Evolutionary conservation across 2,888 invertebrate genomes (phyloP), one percentile per base, ranked within the genome.

Genomic region (Drosophila niveifrons): DNA sequence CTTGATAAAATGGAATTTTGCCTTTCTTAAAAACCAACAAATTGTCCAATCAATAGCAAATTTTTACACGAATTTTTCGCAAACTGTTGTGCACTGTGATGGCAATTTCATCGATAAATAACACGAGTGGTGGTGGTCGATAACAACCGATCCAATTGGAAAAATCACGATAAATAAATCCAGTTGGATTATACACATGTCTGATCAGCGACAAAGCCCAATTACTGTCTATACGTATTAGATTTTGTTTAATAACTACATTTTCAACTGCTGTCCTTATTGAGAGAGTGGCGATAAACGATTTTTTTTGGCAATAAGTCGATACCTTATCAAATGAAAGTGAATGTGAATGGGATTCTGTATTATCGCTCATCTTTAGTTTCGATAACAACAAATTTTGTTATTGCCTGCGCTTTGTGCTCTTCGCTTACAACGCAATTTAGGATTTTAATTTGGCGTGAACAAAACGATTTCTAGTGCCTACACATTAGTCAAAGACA

Each of bases 71-170:
- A 74, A 79, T 50, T 82, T 83, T 83, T 86, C 79, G 83, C 83
- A 86, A 83, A 83, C 81, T 86, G 83, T 86, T 81, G 84, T 86
- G 81, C 79, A 71, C 76, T 81, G 82, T 75, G 83, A 66, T 82
- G 85, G 73, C 82, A 80, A 65, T 80, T 59, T 61, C 66, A 74
- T 70, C 76, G 80, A 78, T 78, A 78, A 15, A n/a, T 31, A 62
- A 48, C 47, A 51, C 18, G 47, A 29, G 29, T 66, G 56, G 55
- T 18, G 75, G 64, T 80, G 74, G 56, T 10, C 70, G 66, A 67
- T 46, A 41, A 2, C 39, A 41, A 3, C 6, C 0, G 39, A 1
- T 36, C 36, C 36, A 36, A 36, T 36, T 36, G n/a, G 36, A 36
- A n/a, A 6, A 3, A 4, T 36, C 11, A 2, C 8, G 31, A 31